These are phyloP conservation scores for Pammene aurita DNA, from an alignment of 2,888 invertebrate species.

Conservation along the genomic window DNA sequence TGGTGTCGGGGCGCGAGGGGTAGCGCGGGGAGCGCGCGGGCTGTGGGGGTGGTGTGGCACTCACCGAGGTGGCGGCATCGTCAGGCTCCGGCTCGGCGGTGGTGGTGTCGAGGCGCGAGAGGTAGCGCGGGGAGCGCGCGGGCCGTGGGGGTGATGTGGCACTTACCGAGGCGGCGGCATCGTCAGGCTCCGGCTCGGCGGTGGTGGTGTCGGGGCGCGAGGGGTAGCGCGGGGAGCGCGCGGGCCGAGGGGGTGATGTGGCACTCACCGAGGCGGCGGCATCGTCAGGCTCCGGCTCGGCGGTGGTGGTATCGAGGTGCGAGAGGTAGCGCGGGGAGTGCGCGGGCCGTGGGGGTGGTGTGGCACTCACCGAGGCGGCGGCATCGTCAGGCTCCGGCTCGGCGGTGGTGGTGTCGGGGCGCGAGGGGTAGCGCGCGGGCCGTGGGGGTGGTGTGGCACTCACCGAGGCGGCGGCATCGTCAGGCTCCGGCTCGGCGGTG, in stretches of 20 bases:
- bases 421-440: too few relatives aligned
- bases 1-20: constrained; percentile 44
- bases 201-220: constrained; percentile 12
- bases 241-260: not conserved
- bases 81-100: constrained; percentile 64
- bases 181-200: constrained; percentile 1
- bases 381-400: too few relatives aligned
- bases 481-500: constrained; percentile 1
- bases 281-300: constrained; percentile 2
- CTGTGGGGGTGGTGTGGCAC: too few relatives aligned
- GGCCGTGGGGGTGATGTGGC: too few relatives aligned
- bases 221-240: too few relatives aligned
- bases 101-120: constrained; percentile 87
- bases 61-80: too few relatives aligned
- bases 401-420: constrained; percentile 90
- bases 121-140: too few relatives aligned
- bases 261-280: constrained; percentile 69
- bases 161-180: not conserved
- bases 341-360: too few relatives aligned
- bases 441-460: not conserved
- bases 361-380: too few relatives aligned
- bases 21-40: constrained; percentile 42
- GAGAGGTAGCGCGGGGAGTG: constrained; percentile 47
- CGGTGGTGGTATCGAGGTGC: constrained; percentile 65
- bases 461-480: constrained; percentile 1